These are phyloP conservation scores for Epinotia brunnichana DNA, from an alignment of 2,888 invertebrate species.

Conservation along the genomic window DNA sequence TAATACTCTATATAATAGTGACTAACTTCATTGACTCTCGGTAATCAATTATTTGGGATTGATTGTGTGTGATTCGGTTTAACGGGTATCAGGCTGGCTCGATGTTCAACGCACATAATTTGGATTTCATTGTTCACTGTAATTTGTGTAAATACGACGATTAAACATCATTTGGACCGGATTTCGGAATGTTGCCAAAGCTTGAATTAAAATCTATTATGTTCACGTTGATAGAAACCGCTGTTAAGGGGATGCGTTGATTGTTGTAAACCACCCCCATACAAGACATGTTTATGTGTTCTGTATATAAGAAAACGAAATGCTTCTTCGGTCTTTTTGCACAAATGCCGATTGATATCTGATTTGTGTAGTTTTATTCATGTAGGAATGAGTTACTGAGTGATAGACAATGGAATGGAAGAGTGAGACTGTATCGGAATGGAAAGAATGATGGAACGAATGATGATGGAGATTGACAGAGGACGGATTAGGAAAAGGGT, in stretches of 20 bases:
- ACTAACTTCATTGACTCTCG: constrained; percentile 9
- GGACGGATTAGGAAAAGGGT: too few species aligned
- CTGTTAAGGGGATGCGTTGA: neutral
- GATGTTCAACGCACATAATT: constrained; percentile 33
- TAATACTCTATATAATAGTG: constrained; percentile 3
- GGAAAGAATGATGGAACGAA: too few species aligned
- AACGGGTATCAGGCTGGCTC: neutral
- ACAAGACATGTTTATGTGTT: neutral
- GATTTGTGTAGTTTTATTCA: too few species aligned
- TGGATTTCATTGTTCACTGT: constrained; percentile 25
- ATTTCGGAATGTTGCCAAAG: constrained; percentile 13
- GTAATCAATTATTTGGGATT: constrained; percentile 38
- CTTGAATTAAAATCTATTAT: constrained; percentile 7
- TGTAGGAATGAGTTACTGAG: too few species aligned
- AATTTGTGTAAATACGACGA: constrained; percentile 27
- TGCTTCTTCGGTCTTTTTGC: too few species aligned
- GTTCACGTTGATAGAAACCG: neutral
- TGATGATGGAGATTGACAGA: too few species aligned
- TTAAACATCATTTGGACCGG: constrained; percentile 22
- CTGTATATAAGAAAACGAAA: neutral
- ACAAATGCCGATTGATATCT: too few species aligned
- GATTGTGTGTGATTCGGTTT: constrained; percentile 26
- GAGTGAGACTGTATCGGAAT: too few species aligned
- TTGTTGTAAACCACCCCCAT: too few species aligned
- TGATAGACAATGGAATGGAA: too few species aligned